Percentiles rank a stretch among this genome's conserved stretches.
Conservation (phyloP, 1,140 invertebrate species). For the Tetramorium simillimum region DNA sequence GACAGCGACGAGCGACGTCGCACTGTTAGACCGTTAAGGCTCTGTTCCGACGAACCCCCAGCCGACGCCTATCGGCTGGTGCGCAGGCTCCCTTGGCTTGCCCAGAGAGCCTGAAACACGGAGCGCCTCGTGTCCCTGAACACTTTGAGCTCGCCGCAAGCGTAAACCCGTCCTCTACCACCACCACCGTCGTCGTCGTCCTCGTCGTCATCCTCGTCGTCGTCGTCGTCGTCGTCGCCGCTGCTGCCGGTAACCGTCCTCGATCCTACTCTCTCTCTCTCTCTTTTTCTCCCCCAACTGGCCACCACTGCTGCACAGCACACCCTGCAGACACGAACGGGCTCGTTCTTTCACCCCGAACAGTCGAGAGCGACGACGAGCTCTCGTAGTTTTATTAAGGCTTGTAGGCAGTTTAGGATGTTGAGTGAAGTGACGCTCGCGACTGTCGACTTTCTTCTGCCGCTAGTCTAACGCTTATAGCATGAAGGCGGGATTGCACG, state of each 20-base stretch:
- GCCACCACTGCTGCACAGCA: constrained; percentile 31
- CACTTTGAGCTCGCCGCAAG: constrained; percentile 67
- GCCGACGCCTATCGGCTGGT: constrained; percentile 77
- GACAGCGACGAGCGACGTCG: constrained; percentile 76
- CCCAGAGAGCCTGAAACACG: constrained; percentile 66
- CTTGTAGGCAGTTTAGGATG: constrained; percentile 64
- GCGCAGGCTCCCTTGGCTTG: constrained; percentile 73
- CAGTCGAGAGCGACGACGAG: constrained; percentile 38
- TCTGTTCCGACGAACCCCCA: constrained; percentile 62
- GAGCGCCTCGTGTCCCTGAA: constrained; percentile 64
- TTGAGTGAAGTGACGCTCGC: constrained; percentile 67
- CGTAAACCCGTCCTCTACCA: constrained; percentile 59
- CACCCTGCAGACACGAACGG: constrained; percentile 37
- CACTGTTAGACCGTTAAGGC: constrained; percentile 72
- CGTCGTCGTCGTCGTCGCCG: background rate
- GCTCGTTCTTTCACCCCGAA: constrained; percentile 53
- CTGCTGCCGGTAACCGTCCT: constrained; percentile 48
- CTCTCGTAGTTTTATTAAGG: constrained; percentile 45
- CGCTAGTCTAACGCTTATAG: constrained; percentile 55
- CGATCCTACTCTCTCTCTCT: constrained; percentile 39
- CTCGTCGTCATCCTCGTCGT: too few relatives aligned
- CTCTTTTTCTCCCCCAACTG: constrained; percentile 29
- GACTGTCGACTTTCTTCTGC: constrained; percentile 23
- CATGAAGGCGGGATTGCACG: constrained; percentile 38
- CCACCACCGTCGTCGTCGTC: background rate